Evolutionary conservation across 2,888 invertebrate genomes (phyloP).

Genomic region (Apotomis capreana): DNA sequence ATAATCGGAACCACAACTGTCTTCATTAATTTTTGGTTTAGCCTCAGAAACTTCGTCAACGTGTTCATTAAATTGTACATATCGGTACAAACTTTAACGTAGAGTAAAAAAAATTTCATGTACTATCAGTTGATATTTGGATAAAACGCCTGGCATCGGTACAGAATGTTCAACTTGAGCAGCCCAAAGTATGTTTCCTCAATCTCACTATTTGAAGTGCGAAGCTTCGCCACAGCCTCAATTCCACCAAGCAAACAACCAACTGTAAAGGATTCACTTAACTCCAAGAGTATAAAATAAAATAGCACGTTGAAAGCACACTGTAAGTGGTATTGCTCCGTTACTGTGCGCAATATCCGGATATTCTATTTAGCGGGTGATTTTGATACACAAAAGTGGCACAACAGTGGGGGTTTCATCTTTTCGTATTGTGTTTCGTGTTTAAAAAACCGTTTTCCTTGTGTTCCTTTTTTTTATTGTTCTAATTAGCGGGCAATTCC

Average conservation of each 20-base stretch:
- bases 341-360: slow-evolving; percentile 13
- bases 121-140: no score
- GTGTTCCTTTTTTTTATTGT: no score
- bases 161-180: no score
- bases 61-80: no score
- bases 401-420: slow-evolving; percentile 4
- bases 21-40: no score
- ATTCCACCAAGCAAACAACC: background rate
- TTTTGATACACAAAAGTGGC: slow-evolving; percentile 12
- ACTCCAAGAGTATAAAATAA: slow-evolving; percentile 13
- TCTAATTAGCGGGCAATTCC: no score
- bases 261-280: slow-evolving; percentile 22
- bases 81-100: no score
- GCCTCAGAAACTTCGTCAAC: no score
- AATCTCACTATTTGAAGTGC: slow-evolving; percentile 6
- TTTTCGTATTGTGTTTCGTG: slow-evolving; percentile 12
- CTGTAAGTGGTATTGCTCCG: slow-evolving; percentile 32
- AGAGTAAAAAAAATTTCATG: no score
- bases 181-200: background rate
- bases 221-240: slow-evolving; percentile 14
- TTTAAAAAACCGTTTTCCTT: background rate
- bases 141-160: no score
- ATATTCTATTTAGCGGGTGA: slow-evolving; percentile 14
- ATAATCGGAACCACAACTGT: no score
- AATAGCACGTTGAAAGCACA: slow-evolving; percentile 26